Conservation (phyloP, 1,140 invertebrate species). For the Brachionus paranguensis region DNA sequence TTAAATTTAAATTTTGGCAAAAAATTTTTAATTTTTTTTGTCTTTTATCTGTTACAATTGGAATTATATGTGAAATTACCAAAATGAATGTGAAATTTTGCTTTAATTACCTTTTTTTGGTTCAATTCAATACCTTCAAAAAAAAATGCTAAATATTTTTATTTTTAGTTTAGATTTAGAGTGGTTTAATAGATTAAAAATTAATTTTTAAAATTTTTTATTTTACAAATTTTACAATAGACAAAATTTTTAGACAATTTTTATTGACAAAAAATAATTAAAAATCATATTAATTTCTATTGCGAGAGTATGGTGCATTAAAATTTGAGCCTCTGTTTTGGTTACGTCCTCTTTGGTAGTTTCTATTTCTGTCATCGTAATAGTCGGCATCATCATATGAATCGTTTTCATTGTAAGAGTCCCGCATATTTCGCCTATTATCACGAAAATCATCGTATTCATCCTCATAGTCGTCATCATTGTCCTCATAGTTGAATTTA, state of each 20-base stretch:
- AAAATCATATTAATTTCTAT: slow-evolving; percentile 13
- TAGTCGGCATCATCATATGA: background rate
- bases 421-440: background rate
- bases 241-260: background rate
- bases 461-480: background rate
- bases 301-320: background rate
- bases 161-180: no score
- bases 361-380: slow-evolving; percentile 14
- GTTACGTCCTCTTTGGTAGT: background rate
- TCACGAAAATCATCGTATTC: background rate
- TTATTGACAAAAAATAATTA: background rate
- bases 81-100: no score
- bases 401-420: background rate
- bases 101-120: no score
- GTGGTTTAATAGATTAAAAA: background rate
- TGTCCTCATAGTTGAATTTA: background rate
- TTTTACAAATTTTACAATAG: background rate
- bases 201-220: background rate
- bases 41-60: no score
- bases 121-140: no score
- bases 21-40: no score
- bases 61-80: no score
- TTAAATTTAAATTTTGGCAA: no score
- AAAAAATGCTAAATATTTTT: no score
- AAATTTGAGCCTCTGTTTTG: background rate